Evolutionary conservation across 2,888 invertebrate species (phyloP).

Genomic region (Eupithecia exiguata): DNA sequence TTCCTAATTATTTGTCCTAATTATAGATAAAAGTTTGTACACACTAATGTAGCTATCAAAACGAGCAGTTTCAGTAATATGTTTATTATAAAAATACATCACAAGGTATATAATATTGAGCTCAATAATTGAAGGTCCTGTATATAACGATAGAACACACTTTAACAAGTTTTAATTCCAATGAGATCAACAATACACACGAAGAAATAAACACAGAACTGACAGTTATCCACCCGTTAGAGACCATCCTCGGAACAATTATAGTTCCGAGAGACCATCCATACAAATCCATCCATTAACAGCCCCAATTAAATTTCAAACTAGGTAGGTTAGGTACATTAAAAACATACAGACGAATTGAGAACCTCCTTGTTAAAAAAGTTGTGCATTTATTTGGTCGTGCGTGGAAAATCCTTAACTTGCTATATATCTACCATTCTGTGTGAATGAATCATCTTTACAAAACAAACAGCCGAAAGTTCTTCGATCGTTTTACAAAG

Average conservation of each 20-base stretch:
- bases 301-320: not conserved
- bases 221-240: not conserved
- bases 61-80: conserved; percentile 48
- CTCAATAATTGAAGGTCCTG: conserved; percentile 79
- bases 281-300: not conserved
- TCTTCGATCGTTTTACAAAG: not conserved
- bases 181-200: conserved; percentile 60
- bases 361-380: too few relatives aligned
- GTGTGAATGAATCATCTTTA: not conserved
- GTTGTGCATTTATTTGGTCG: conserved; percentile 22
- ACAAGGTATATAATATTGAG: conserved; percentile 81
- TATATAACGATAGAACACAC: conserved; percentile 79
- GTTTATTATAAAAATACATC: conserved; percentile 82
- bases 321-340: not conserved
- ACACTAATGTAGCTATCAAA: not conserved
- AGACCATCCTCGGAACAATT: too few relatives aligned
- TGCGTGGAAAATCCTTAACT: not conserved
- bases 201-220: conserved; percentile 33
- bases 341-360: too few relatives aligned
- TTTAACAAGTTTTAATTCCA: conserved; percentile 63
- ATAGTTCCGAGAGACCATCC: too few relatives aligned
- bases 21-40: not conserved
- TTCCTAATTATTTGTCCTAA: not conserved
- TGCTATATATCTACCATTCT: not conserved
- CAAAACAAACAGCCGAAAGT: not conserved